Base-by-base conservation (phyloP, 2,888 invertebrate genomes). In the Magallana nippona region DNA sequence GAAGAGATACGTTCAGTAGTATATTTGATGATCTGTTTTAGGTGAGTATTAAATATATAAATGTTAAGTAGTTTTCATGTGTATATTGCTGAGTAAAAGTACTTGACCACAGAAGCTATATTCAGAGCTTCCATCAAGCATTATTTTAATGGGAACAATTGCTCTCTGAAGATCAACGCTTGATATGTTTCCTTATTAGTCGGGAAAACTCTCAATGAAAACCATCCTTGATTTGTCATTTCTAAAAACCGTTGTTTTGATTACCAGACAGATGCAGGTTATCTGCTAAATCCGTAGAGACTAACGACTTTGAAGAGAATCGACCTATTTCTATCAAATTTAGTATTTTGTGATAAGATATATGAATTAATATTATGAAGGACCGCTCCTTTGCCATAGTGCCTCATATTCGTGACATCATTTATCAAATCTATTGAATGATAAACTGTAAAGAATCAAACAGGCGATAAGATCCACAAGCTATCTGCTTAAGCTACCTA, bases 1-100 rank as follows among this genome's bases (percentile, higher is more conserved):
- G 13, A 13, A 13, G 13, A 10, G 32, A 13, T 13, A 27, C 27
- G 15, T 71, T 71, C 32, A 71, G 71, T 27, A 71, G 71, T 11
- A 71, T 71, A 71, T 71, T 71, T 71, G 71, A 71, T 71, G 11
- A 13, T 22, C 32, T 71, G 27, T 71, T 71, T 71, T 71, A 71
- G 27, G 71, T 71, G 22, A 71, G 71, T 27, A 15, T 71, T 71
- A 15, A 13, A 15, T 2, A n/a, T 60, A 60, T 17, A 8, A 60
- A 17, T n/a, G 17, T n/a, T n/a, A 44, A 44, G 44, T 44, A 44
- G 44, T 44, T 44, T 44, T 44, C 44, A 44, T 44, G 44, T 44
- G 0, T 44, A 44, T 8, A 44, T 44, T 5, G 44, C 8, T 8
- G 3, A 44, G 44, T 44, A 44, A 44, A 5, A 44, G 8, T 44